A percentile compares a stretch with the other conserved stretches of the same genome.
phyloP scores from a whole-genome alignment of 2,113 vertebrate species.

The Nothoprocta pentlandii region DNA sequence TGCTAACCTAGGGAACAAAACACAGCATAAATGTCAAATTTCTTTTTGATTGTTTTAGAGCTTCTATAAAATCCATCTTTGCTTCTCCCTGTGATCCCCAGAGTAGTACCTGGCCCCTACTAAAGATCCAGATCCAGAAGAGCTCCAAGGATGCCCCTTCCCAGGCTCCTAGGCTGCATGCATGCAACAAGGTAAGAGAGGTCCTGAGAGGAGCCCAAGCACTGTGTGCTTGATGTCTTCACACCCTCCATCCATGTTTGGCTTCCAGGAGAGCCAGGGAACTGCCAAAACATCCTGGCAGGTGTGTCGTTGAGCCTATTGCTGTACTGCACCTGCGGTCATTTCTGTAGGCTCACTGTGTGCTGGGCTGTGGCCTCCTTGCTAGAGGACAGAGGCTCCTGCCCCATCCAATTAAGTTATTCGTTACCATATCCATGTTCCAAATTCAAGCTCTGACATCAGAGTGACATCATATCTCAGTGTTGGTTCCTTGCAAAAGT shows the following conservation, averaged over 20 bases:
- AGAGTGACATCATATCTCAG: neutral
- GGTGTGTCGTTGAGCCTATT: fast-evolving
- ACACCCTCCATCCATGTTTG: fast-evolving
- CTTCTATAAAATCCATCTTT: neutral
- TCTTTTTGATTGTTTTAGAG: neutral
- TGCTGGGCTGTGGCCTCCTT: neutral
- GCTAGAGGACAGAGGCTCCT: neutral
- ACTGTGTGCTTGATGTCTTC: neutral
- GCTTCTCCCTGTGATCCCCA: neutral
- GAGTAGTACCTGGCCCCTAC: neutral
- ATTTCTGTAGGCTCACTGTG: neutral
- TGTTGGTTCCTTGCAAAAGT: neutral
- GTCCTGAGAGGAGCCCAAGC: fast-evolving
- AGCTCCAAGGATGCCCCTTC: neutral
- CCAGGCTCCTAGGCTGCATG: neutral
- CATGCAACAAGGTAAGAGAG: fast-evolving
- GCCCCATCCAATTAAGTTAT: neutral
- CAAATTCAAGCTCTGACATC: neutral
- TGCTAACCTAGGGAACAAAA: neutral
- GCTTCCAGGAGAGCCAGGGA: neutral
- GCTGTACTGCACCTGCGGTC: neutral
- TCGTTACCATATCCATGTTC: neutral
- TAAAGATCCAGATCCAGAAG: neutral
- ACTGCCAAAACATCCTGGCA: neutral
- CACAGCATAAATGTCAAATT: neutral